These are phyloP conservation scores for Melanostoma scalare DNA, from an alignment of 2,888 invertebrate genomes.

Conservation along the genomic window DNA sequence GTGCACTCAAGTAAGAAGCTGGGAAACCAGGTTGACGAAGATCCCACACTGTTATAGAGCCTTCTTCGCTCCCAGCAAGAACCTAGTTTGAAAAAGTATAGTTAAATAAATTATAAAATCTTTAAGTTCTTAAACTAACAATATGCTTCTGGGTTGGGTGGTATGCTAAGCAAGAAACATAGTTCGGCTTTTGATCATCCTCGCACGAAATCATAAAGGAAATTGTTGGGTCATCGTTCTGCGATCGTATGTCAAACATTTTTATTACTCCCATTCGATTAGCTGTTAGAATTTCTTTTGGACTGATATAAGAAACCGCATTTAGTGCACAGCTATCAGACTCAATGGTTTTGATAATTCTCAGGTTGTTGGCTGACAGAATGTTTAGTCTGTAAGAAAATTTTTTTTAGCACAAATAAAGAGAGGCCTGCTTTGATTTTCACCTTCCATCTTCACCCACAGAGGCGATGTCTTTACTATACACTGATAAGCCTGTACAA, in stretches of 20 bases:
- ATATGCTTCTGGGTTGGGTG: slow-evolving; percentile 96
- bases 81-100: slow-evolving; percentile 76
- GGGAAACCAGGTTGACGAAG: slow-evolving; percentile 92
- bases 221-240: slow-evolving; percentile 85
- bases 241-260: slow-evolving; percentile 91
- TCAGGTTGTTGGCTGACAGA: slow-evolving; percentile 82
- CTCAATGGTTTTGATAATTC: slow-evolving; percentile 83
- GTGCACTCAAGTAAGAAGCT: slow-evolving; percentile 90
- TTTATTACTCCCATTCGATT: slow-evolving; percentile 95
- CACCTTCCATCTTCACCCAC: slow-evolving; percentile 93
- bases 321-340: slow-evolving; percentile 92
- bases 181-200: slow-evolving; percentile 83
- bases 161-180: slow-evolving; percentile 89
- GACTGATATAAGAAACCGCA: slow-evolving; percentile 89
- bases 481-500: slow-evolving; percentile 89
- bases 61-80: slow-evolving; percentile 93
- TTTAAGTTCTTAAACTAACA: slow-evolving; percentile 79
- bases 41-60: slow-evolving; percentile 94
- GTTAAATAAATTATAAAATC: background rate
- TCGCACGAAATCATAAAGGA: slow-evolving; percentile 89
- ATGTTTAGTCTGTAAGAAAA: slow-evolving; percentile 82
- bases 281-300: slow-evolving; percentile 89
- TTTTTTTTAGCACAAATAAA: background rate
- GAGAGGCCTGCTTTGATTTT: background rate
- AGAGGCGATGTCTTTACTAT: slow-evolving; percentile 90